Conservation (phyloP, 2,888 invertebrate species). For the Drosophila kanekoi region DNA sequence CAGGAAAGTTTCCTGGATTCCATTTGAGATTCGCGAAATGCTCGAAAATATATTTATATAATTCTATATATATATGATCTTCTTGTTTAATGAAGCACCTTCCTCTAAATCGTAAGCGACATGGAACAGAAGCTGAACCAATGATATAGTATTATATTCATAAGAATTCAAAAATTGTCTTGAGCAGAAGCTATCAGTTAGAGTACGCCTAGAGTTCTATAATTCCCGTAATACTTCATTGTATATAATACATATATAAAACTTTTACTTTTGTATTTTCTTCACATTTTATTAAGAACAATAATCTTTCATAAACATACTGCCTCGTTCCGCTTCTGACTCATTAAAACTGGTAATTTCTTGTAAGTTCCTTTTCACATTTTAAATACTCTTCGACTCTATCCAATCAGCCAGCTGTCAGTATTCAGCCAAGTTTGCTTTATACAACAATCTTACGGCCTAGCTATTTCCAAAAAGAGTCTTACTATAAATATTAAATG, state of each 20-base stretch:
- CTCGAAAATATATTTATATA: no score
- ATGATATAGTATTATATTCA: no score
- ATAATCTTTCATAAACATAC: constrained; percentile 31
- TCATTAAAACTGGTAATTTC: constrained; percentile 54
- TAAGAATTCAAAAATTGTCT: no score
- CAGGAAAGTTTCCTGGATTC: no score
- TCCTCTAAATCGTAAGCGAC: no score
- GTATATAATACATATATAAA: not conserved
- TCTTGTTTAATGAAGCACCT: no score
- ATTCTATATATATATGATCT: no score
- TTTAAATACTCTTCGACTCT: no score
- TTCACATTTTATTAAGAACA: constrained; percentile 1
- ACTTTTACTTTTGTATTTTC: not conserved
- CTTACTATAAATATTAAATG: constrained; percentile 33
- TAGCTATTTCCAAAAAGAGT: not conserved
- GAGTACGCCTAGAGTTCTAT: not conserved
- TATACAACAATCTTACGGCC: not conserved
- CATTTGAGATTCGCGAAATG: no score
- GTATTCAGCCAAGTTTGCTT: not conserved
- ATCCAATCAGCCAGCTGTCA: no score
- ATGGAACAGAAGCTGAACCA: no score
- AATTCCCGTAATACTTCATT: constrained; percentile 1
- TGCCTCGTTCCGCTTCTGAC: constrained; percentile 1
- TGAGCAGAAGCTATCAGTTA: no score
- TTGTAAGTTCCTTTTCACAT: constrained; percentile 16